Percentiles rank a stretch among this genome's conserved stretches.
Evolutionary conservation across 1,140 invertebrate genomes (phyloP).

Genomic region (Notospermus geniculatus): DNA sequence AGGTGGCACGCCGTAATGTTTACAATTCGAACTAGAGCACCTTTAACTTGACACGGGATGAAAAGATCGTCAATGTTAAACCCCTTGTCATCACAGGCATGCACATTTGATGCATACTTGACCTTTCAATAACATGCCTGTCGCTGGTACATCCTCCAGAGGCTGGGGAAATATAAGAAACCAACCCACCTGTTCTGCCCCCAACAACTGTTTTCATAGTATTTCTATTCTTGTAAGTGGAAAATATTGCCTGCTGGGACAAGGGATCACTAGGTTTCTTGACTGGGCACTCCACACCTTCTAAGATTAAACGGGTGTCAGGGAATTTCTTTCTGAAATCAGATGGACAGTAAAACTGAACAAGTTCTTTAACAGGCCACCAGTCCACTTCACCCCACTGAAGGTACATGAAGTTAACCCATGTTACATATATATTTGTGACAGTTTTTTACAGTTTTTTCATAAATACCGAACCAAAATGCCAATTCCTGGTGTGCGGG

Average conservation of each 20-base stretch:
- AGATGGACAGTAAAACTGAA: constrained; percentile 32
- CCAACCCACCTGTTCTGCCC: constrained; percentile 23
- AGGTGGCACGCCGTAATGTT: too few relatives aligned
- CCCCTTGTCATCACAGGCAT: constrained; percentile 9
- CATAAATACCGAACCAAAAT: constrained; percentile 31
- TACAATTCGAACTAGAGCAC: too few relatives aligned
- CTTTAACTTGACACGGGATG: constrained; percentile 12
- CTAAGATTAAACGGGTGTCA: constrained; percentile 36
- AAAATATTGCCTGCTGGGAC: constrained; percentile 40
- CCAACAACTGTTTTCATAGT: constrained; percentile 29
- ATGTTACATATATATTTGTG: constrained; percentile 34
- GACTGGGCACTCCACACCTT: constrained; percentile 38
- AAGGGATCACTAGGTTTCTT: constrained; percentile 24
- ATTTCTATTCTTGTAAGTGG: constrained; percentile 38
- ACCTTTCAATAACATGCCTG: constrained; percentile 17
- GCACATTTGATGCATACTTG: constrained; percentile 4
- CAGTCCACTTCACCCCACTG: constrained; percentile 33
- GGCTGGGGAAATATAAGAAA: constrained; percentile 16
- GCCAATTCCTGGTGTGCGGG: constrained; percentile 32
- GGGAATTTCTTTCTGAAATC: constrained; percentile 34
- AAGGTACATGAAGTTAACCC: constrained; percentile 36
- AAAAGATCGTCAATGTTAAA: constrained; percentile 21
- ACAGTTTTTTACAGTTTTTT: constrained; percentile 28
- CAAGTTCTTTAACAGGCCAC: constrained; percentile 34
- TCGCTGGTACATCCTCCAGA: constrained; percentile 20